Percentiles rank a stretch among this genome's conserved stretches.
Conservation (phyloP, 2,888 invertebrate species). For the Scelioninae gen. 2 region DNA sequence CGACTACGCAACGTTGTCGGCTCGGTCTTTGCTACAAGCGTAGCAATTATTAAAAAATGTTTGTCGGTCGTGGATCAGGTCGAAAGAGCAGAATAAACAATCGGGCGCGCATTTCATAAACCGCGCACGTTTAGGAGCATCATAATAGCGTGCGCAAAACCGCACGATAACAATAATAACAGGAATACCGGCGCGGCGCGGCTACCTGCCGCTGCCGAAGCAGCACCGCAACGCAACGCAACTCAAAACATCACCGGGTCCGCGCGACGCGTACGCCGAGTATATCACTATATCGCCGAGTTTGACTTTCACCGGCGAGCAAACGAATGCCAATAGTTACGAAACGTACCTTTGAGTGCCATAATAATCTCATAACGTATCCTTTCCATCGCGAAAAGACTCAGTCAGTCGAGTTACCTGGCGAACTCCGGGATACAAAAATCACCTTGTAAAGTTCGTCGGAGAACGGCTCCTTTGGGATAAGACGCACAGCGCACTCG, state of each 20-base stretch:
- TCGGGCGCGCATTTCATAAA: constrained; percentile 31
- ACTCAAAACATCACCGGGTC: constrained; percentile 38
- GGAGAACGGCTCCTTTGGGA: constrained; percentile 42
- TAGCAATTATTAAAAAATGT: constrained; percentile 46
- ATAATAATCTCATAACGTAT: constrained; percentile 52
- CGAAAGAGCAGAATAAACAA: constrained; percentile 45
- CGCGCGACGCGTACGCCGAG: constrained; percentile 26
- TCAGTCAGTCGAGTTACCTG: constrained; percentile 29
- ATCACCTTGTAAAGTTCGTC: constrained; percentile 34
- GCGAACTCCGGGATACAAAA: constrained; percentile 28
- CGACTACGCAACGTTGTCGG: too few relatives aligned
- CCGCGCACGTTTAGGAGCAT: constrained; percentile 44
- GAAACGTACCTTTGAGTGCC: constrained; percentile 49
- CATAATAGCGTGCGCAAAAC: constrained; percentile 38
- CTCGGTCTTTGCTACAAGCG: too few relatives aligned
- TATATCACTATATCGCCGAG: constrained; percentile 8
- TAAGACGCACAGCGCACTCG: too few relatives aligned
- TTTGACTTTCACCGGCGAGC: constrained; percentile 42
- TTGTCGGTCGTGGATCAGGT: constrained; percentile 30
- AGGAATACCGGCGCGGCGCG: constrained; percentile 28
- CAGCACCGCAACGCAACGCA: constrained; percentile 1
- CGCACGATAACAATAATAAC: constrained; percentile 46
- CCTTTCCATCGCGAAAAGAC: constrained; percentile 29
- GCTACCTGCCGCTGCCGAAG: constrained; percentile 36
- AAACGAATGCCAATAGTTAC: constrained; percentile 37